These are phyloP conservation scores for Saiga tatarica DNA, from an alignment of 2,113 vertebrate species.

Conservation along the genomic window DNA sequence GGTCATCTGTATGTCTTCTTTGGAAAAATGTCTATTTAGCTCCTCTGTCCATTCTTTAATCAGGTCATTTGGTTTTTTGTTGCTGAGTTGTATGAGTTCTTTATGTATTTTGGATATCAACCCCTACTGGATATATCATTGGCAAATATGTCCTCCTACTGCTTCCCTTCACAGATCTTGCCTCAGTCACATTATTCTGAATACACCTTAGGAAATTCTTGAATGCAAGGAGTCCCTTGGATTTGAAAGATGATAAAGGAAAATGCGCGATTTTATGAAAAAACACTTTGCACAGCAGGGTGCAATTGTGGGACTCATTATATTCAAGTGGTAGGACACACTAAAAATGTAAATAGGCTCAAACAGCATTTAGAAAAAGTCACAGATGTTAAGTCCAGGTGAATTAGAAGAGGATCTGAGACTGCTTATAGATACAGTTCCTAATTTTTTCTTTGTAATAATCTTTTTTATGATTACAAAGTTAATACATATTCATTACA, in stretches of 20 bases:
- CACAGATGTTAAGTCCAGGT: background rate
- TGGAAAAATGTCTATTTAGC: background rate
- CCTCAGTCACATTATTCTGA: background rate
- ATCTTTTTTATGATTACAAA: background rate
- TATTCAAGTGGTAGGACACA: background rate
- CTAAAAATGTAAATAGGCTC: background rate
- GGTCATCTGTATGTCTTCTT: background rate
- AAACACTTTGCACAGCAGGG: background rate
- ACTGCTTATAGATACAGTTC: background rate
- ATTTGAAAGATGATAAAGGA: background rate
- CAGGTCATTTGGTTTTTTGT: background rate
- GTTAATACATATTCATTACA: background rate
- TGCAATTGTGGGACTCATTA: background rate
- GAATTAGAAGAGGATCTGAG: background rate
- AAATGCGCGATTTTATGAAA: background rate
- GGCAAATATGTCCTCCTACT: background rate
- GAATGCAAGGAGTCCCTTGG: background rate
- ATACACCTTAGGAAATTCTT: background rate
- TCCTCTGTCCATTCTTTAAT: background rate
- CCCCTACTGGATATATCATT: background rate
- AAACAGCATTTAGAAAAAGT: background rate
- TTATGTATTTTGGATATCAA: background rate
- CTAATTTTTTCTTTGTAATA: constrained; percentile 5
- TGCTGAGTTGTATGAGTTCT: background rate
- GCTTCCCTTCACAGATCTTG: background rate